These are phyloP conservation scores for Danio kyathit DNA, from an alignment of 2,797 vertebrate species.

Conservation along the genomic window DNA sequence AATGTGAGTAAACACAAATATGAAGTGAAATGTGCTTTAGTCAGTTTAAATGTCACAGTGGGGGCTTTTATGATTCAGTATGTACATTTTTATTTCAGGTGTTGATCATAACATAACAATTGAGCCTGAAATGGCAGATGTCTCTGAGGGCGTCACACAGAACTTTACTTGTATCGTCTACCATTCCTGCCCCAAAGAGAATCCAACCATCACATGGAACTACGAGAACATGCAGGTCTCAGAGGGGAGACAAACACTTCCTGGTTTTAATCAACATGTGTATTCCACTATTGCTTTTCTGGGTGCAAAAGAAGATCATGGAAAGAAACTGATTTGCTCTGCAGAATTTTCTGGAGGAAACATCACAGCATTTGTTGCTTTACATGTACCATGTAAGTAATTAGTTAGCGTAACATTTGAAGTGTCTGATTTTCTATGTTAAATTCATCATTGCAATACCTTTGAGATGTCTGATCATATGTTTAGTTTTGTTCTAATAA, in stretches of 20 bases:
- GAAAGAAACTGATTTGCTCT: conserved; percentile 67
- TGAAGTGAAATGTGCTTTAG: no score
- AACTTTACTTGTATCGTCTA: conserved; percentile 67
- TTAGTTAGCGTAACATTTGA: no score
- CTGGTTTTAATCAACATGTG: background rate
- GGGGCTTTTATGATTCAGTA: no score
- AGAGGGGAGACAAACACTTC: background rate
- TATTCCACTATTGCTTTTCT: conserved; percentile 68
- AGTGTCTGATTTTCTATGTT: no score
- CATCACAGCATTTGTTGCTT: conserved; percentile 52
- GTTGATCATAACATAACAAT: conserved; percentile 61
- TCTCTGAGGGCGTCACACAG: conserved; percentile 63
- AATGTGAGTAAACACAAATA: background rate
- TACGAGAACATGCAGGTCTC: conserved; percentile 62
- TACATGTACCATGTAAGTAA: conserved; percentile 27
- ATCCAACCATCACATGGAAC: conserved; percentile 69
- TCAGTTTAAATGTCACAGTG: no score
- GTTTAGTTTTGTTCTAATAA: no score
- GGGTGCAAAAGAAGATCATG: conserved; percentile 61
- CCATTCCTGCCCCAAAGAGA: conserved; percentile 65
- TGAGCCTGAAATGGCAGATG: conserved; percentile 42
- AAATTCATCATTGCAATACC: no score
- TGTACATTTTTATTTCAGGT: no score
- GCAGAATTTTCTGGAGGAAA: conserved; percentile 54
- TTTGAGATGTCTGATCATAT: no score